phyloP scores from a whole-genome alignment of 2,113 vertebrate genomes.

The Apteryx owenii region DNA sequence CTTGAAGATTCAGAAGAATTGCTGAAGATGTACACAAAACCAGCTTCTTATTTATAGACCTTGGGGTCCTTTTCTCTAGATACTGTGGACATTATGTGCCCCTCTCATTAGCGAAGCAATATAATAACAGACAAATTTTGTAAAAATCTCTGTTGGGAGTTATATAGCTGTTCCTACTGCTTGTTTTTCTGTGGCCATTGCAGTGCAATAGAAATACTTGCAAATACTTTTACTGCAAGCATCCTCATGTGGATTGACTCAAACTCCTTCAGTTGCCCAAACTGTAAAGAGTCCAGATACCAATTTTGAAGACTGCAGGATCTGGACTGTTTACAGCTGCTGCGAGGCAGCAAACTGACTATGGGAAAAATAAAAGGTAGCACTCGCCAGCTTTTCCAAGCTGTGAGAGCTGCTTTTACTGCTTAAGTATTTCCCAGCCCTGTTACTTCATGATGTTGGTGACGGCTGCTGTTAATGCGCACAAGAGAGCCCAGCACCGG shows the following conservation, averaged over 20 bases:
- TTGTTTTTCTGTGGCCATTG: background rate
- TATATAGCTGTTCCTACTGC: background rate
- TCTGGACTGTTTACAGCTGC: background rate
- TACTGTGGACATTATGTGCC: background rate
- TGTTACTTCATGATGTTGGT: background rate
- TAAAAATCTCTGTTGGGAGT: background rate
- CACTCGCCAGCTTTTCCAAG: background rate
- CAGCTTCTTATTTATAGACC: background rate
- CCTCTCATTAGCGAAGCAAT: background rate
- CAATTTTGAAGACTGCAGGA: background rate
- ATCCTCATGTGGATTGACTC: background rate
- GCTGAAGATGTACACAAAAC: background rate
- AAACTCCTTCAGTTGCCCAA: background rate
- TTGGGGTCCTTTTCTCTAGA: background rate
- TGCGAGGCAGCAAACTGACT: background rate
- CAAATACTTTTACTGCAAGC: background rate
- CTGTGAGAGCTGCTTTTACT: background rate
- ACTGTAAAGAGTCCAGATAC: background rate
- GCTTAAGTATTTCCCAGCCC: conserved; percentile 20
- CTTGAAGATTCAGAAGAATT: background rate
- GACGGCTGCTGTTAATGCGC: background rate
- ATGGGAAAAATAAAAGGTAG: background rate
- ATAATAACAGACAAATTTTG: background rate
- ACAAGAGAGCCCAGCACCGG: background rate
- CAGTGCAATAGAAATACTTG: background rate